Evolutionary conservation across 2,113 vertebrate species (phyloP), one percentile per base, ranked within the genome.

Genomic region (Calyptommatus sinebrachiatus): DNA sequence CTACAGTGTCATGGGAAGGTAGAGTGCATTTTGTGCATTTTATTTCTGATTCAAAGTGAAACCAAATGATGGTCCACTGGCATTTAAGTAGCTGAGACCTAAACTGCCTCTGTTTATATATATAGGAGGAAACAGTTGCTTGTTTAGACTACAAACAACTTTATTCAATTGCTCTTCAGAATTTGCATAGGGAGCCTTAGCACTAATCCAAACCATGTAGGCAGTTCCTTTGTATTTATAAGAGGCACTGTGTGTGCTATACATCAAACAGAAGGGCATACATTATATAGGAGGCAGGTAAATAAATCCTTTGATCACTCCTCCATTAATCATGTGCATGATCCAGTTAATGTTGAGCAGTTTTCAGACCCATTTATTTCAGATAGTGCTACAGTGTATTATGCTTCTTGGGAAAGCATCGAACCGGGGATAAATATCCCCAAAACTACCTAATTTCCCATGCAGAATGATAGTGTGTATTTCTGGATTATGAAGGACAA

Each of bases 81-180:
- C 83, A 80, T 85, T 85, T 72, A 84, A 84, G 76, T 67, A 83
- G 71, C 50, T 87, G 71, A 71, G 91, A 79, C 86, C 26, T 67
- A 57, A 91, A 82, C 50, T 77, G 72, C 12, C 29, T 89, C 60
- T 8, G 41, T 89, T 82, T 80, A 84, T 35, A 78, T 22, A 74
- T 66, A 72, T 3, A 8, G 3, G 7, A 61, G 53, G 57, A 85
- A 87, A 83, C 57, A 81, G 67, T 46, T 84, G 50, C 57, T 73
- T 85, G 84, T 85, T 65, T 74, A 70, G 22, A 83, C 29, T 46
- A 35, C 22, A 26, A 69, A 67, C 70, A 46, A 62, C 41, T 28
- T 63, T 41, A 8, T 73, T 82, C 77, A 16, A 61, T 29, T 50
- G n/a, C 74, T 86, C 28, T n/a, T 50, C 20, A 14, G 26, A 77